These are phyloP conservation scores for Cetoscarus ocellatus DNA, from an alignment of 2,797 vertebrate genomes.

Conservation along the genomic window DNA sequence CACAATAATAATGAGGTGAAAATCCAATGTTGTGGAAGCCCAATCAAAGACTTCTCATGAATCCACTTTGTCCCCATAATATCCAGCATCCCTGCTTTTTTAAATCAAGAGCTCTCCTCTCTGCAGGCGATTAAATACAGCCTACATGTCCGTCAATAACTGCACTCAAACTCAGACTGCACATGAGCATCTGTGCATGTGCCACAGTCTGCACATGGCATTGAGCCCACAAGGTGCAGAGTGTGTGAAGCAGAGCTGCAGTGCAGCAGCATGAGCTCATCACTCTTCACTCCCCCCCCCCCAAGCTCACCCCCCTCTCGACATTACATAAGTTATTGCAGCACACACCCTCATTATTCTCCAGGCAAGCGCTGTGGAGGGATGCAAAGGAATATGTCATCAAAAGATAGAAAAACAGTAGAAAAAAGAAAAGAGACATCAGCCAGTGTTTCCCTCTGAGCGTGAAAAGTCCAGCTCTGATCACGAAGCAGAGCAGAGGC, in stretches of 20 bases:
- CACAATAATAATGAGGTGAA: too few species aligned
- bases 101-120: too few species aligned
- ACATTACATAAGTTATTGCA: constrained; percentile 84
- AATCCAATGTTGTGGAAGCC: too few species aligned
- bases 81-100: too few species aligned
- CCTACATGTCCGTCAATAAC: background rate
- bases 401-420: constrained; percentile 53
- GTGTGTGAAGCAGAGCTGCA: constrained; percentile 72
- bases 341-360: constrained; percentile 78
- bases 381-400: constrained; percentile 75
- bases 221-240: constrained; percentile 60
- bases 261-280: constrained; percentile 86
- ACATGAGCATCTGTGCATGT: constrained; percentile 22
- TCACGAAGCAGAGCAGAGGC: constrained; percentile 25
- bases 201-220: constrained; percentile 26
- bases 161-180: constrained; percentile 4
- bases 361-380: constrained; percentile 54
- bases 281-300: constrained; percentile 57
- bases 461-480: constrained; percentile 17
- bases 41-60: too few species aligned
- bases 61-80: too few species aligned
- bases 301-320: constrained; percentile 31
- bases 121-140: too few species aligned
- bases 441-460: constrained; percentile 17
- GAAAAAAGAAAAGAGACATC: constrained; percentile 17